Conservation (phyloP, 2,888 invertebrate genomes). For the Tipula lateralis region DNA sequence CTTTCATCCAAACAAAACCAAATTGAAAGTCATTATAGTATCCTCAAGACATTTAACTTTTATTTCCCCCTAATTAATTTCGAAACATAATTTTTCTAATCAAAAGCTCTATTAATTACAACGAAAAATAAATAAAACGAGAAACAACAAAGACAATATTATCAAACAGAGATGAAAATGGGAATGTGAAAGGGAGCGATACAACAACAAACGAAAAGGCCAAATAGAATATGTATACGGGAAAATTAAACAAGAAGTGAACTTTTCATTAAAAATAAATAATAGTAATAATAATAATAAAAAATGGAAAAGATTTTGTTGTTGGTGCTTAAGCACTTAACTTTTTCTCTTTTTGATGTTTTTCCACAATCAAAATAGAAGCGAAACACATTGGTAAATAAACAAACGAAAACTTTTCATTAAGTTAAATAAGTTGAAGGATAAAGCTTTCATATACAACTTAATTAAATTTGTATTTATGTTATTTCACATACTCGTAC, state of each 20-base stretch:
- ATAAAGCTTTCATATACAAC: too few relatives aligned
- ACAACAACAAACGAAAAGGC: not conserved
- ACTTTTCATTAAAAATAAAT: not conserved
- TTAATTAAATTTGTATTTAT: too few relatives aligned
- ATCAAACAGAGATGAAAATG: not conserved
- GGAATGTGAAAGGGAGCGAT: not conserved
- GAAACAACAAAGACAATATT: not conserved
- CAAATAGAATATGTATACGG: not conserved
- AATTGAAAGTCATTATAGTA: not conserved
- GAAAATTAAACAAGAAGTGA: not conserved
- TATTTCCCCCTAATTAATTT: not conserved
- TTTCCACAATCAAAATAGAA: not conserved
- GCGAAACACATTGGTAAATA: not conserved
- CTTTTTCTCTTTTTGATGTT: not conserved
- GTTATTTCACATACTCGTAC: too few relatives aligned
- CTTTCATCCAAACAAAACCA: not conserved
- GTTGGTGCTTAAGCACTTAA: not conserved
- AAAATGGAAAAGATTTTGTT: not conserved
- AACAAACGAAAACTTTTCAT: not conserved
- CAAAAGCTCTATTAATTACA: constrained; percentile 9
- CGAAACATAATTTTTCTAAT: not conserved
- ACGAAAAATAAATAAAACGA: not conserved
- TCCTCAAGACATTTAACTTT: constrained; percentile 1
- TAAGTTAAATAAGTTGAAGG: not conserved
- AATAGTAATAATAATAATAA: too few relatives aligned